Conservation (phyloP, 1,140 invertebrate species). For the Brachionus koreanus region DNA sequence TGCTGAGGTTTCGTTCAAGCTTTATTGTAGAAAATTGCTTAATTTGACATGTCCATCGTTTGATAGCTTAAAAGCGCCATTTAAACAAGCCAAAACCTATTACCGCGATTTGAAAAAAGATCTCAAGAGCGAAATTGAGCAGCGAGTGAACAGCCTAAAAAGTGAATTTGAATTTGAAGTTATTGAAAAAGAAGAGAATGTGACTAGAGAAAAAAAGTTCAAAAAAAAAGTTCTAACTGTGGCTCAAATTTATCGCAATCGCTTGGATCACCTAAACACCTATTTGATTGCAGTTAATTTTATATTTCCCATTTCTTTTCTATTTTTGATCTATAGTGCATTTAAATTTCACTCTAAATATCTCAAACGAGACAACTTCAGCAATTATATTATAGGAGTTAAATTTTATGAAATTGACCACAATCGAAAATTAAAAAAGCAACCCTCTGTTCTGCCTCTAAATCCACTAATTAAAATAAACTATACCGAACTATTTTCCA, state of each 20-base stretch:
- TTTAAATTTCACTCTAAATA: slow-evolving; percentile 10
- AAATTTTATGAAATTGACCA: slow-evolving; percentile 24
- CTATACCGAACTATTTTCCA: neutral
- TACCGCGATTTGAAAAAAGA: neutral
- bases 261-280: neutral
- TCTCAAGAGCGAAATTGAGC: neutral
- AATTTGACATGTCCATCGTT: neutral
- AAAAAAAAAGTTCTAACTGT: neutral
- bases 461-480: neutral
- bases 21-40: neutral
- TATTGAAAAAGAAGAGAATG: neutral
- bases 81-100: neutral
- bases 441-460: neutral
- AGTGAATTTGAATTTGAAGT: neutral
- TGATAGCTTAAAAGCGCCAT: neutral
- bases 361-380: neutral
- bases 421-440: neutral
- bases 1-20: neutral
- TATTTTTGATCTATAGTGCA: neutral
- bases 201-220: neutral
- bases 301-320: neutral
- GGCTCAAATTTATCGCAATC: neutral
- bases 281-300: neutral
- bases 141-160: neutral
- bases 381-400: neutral